Base-by-base conservation (phyloP, 2,113 vertebrate species). In the Phyllopteryx taeniolatus region DNA sequence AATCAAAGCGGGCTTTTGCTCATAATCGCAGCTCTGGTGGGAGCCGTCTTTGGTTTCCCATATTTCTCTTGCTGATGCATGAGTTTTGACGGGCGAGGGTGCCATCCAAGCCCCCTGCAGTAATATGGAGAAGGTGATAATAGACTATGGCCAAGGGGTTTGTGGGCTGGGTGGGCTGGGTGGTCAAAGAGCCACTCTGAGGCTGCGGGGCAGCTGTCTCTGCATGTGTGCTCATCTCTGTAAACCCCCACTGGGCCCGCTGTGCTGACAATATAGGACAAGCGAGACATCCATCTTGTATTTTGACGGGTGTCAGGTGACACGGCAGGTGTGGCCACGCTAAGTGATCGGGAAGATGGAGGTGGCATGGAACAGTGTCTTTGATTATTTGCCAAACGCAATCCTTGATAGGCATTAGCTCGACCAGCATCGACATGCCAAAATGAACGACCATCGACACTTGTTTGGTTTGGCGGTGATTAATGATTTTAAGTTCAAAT, bases 111-210 rank as follows among this genome's bases (percentile, higher is more conserved):
- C 46, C 73, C 67, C 0, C 39, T 11, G 6, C 67, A 74, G 85
- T 88, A 86, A 89, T 72, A 65, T 83, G 72, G 79, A 90, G 88
- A 85, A 86, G 83, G 82, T 79, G 86, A 82, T 87, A 90, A 90
- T 79, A 71, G 74, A 71, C 60, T 79, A 71, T 81, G 80, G 83
- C 72, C 59, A 73, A 27, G 31, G 51, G 73, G 27, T 27, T 13
- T 14, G 12, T 13, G 27, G 27, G 49, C 15, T 8, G 57, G 8
- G 20, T 56, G 31, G 49, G 49, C 1, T 19, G 5, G 4, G 49
- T 51, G 84, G 83, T 88, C 85, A 83, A 64, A 72, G 80, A 82
- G 72, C 11, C 72, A 71, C 69, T 79, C 42, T 47, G 69, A 20
- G 66, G 71, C 47, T 68, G 22, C 5, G 20, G 11, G 62, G 70